phyloP scores from a whole-genome alignment of 2,113 vertebrate genomes.

The Strix uralensis region DNA sequence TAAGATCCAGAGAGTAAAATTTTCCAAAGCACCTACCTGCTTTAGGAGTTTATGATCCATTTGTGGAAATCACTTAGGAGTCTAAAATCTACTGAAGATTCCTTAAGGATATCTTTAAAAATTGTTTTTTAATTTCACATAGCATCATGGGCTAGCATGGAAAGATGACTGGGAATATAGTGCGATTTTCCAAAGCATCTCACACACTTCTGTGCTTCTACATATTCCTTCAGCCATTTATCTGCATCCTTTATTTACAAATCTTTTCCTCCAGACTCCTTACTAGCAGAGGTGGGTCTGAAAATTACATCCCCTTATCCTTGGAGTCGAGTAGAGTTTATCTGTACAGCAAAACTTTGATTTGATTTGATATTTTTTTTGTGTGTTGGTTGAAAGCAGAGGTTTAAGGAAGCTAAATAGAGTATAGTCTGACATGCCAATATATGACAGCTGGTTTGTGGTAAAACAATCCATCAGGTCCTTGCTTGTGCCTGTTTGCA shows the following conservation, averaged over 20 bases:
- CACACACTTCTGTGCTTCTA: neutral
- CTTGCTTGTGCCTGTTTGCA: neutral
- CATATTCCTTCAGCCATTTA: neutral
- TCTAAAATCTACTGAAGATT: neutral
- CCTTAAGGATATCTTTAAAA: neutral
- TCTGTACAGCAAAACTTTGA: neutral
- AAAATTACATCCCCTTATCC: neutral
- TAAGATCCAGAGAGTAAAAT: neutral
- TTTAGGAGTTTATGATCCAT: neutral
- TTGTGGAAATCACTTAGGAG: neutral
- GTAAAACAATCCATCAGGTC: neutral
- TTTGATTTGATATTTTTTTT: neutral
- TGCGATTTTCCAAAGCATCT: neutral
- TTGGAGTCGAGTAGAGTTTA: neutral
- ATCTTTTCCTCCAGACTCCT: neutral
- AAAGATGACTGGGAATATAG: neutral
- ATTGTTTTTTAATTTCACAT: neutral
- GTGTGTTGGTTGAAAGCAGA: neutral
- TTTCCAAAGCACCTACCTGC: neutral
- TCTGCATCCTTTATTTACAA: neutral
- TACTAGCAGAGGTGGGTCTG: neutral
- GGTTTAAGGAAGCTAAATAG: neutral
- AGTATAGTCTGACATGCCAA: neutral
- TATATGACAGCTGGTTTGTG: neutral
- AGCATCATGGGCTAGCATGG: neutral